These are phyloP conservation scores for Agapornis canus DNA, from an alignment of 2,797 vertebrate genomes.

Conservation along the genomic window DNA sequence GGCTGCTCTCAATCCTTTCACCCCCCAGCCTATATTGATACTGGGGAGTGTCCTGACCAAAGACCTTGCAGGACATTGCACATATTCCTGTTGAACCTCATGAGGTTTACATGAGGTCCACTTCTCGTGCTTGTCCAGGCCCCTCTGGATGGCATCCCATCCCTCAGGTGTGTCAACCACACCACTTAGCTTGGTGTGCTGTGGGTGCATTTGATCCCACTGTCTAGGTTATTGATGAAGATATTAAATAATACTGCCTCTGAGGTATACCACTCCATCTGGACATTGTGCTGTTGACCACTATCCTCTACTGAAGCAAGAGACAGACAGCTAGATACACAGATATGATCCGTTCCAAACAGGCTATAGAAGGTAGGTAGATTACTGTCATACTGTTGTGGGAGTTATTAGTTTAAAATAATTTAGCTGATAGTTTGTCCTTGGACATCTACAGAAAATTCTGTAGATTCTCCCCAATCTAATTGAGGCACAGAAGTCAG, in stretches of 20 bases:
- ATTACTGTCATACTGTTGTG: neutral
- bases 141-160: neutral
- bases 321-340: neutral
- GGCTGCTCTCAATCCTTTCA: neutral
- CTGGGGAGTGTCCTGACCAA: neutral
- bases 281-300: neutral
- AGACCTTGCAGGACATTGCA: neutral
- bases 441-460: neutral
- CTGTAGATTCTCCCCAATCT: neutral
- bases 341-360: neutral
- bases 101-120: neutral
- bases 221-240: neutral
- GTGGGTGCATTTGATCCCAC: neutral
- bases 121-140: neutral
- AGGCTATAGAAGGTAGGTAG: neutral
- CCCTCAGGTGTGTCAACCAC: neutral
- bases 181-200: neutral
- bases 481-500: neutral
- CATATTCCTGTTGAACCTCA: neutral
- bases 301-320: neutral
- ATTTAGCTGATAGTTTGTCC: neutral
- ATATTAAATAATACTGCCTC: neutral
- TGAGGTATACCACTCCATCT: neutral
- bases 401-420: neutral
- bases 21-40: neutral